phyloP scores from a whole-genome alignment of 35 echinoderm and acorn worm species.

The Nesometra sesokonis region DNA sequence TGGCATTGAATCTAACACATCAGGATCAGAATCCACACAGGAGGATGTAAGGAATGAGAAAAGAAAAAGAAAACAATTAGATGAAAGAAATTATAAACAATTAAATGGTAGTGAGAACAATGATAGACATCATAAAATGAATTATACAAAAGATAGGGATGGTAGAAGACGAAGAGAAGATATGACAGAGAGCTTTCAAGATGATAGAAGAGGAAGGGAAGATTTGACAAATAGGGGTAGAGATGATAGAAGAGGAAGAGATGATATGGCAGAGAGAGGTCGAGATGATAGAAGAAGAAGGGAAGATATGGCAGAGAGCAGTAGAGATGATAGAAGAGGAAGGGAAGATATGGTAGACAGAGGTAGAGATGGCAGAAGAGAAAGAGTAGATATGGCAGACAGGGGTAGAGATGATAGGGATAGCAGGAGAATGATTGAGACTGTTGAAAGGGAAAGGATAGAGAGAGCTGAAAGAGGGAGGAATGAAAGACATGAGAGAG shows the following conservation, averaged over 20 bases:
- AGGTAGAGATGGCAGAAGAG: not conserved
- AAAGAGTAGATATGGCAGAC: not conserved
- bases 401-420: not conserved
- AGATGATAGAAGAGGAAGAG: not conserved
- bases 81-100: not conserved
- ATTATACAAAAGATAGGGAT: not conserved
- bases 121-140: not conserved
- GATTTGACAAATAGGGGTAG: not conserved
- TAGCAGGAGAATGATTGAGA: not conserved
- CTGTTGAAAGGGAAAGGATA: not conserved
- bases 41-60: not conserved
- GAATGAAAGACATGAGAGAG: not conserved
- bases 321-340: not conserved
- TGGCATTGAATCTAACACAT: not conserved
- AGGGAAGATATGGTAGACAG: not conserved
- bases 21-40: slow-evolving; percentile 4
- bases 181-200: not conserved
- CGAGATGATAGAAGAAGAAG: not conserved
- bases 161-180: not conserved
- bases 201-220: not conserved
- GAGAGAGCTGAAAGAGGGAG: slow-evolving; percentile 1
- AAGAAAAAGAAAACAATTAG: slow-evolving; percentile 7
- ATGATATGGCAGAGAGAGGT: not conserved
- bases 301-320: not conserved
- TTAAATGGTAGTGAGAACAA: not conserved